Base-by-base conservation (phyloP, 2,113 vertebrate genomes). In the Ictidomys tridecemlineatus region DNA sequence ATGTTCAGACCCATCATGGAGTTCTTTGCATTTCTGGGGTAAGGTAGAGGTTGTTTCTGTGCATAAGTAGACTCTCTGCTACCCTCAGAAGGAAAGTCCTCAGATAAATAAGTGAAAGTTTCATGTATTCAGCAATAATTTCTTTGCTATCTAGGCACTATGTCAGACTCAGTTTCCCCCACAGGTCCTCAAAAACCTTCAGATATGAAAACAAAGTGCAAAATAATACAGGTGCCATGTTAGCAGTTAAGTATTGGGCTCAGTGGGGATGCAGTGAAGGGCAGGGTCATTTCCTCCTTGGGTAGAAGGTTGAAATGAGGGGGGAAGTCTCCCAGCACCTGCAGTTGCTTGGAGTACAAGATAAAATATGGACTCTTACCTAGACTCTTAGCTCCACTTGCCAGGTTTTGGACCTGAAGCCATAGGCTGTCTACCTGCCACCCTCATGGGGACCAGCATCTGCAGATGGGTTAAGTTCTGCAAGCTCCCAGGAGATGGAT, bases 381-480 rank as follows among this genome's bases (percentile, higher is more conserved):
- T 17, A 2, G 0, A 16, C 11, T 63, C 8, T 94, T 8, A 63
- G 18, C 61, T 72, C 34, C 10, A 16, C 34, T 24, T 18, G 58
- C 28, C 78, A 76, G 61, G 16, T 32, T 76, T 65, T 0, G 0
- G 30, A 42, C 32, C 65, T 39, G 32, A 32, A 26, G 70, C n/a
- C 76, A 37, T 0, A 0, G 30, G 37, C 67, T 65, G 39, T 13
- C 70, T 69, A n/a, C 14, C 70, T 67, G 37, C 22, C 76, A 12
- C 24, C 37, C 10, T 56, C 30, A 30, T 78, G 51, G 61, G 37
- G 16, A 48, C n/a, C 61, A 51, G 73, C 42, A 12, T n/a, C 39
- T 58, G 11, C 20, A 48, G 51, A 0, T 63, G 45, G 4, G 2
- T 6, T 0, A 0, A 34, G 65, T 39, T 73, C 42, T 85, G 45